Evolutionary conservation across 1,140 invertebrate species (phyloP), one percentile per base, ranked within the genome.

Genomic region (Trinorchestia longiramus): DNA sequence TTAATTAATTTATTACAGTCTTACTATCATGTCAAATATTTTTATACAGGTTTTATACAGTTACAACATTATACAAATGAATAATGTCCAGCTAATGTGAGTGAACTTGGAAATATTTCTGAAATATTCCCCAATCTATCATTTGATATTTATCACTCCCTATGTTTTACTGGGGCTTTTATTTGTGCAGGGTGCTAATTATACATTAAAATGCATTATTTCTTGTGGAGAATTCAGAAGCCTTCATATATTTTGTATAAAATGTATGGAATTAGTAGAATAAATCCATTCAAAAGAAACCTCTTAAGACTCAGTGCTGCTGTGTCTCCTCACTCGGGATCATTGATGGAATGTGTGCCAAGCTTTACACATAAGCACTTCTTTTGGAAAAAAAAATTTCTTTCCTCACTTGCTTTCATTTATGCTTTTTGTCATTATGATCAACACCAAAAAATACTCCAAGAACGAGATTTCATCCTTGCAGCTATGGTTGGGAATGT

Each of bases 401-500:
- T 45, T 45, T 42, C 44, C 3, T 43, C 92, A 45, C 47, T 43
- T 94, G 92, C 92, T 45, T 44, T 47, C 23, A 94, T 45, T 40
- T 94, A 94, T 94, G 92, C 92, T 1, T 15, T 94, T n/a, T 94
- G 43, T 94, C 92, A 94, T 94, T 94, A 43, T 94, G 44, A 94
- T 45, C 43, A 44, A 28, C 43, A 44, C 40, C 43, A 94, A 15
- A 94, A 94, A 45, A 45, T 94, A 45, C 92, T 94, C 40, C 43
- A 96, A n/a, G 96, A 96, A 91, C 47, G 96, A 41, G 96, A 96
- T 44, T 96, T 96, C 62, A 43, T 96, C 6, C 95, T 96, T 88
- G 96, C 96, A 15, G 96, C 96, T 11, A 96, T 96, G 96, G 96
- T 96, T 62, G 96, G 96, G 23, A 96, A 96, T 87, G 95, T 96